phyloP scores from a whole-genome alignment of 2,888 invertebrate species.

The Hydrotaea diabolus region DNA sequence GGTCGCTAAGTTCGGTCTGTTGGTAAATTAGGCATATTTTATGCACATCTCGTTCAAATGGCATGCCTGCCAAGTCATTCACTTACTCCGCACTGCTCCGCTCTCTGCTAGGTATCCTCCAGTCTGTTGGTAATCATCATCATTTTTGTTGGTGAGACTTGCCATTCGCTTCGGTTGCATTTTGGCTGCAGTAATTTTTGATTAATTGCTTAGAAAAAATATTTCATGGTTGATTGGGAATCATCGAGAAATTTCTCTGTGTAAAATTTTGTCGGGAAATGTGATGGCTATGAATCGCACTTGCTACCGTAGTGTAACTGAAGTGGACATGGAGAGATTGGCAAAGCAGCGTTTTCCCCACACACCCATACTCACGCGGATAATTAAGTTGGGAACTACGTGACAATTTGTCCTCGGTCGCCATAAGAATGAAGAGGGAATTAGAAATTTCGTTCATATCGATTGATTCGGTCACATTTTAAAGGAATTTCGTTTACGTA shows the following conservation, averaged over 20 bases:
- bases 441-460: not conserved
- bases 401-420: not conserved
- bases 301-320: constrained; percentile 15
- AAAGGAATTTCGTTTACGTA: no score
- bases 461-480: not conserved
- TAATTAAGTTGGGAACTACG: constrained; percentile 36
- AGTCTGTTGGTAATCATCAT: constrained; percentile 17
- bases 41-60: constrained; percentile 63
- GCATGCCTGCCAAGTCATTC: constrained; percentile 27
- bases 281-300: not conserved
- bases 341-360: constrained; percentile 26
- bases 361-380: not conserved
- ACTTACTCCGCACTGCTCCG: not conserved
- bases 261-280: not conserved
- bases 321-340: constrained; percentile 23
- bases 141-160: constrained; percentile 12
- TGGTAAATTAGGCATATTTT: constrained; percentile 66
- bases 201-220: constrained; percentile 63
- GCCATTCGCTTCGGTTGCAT: not conserved
- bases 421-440: not conserved
- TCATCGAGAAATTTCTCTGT: constrained; percentile 56
- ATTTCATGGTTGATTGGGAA: constrained; percentile 63
- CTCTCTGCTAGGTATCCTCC: constrained; percentile 38
- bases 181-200: constrained; percentile 64
- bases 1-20: not conserved